Evolutionary conservation across 2,113 vertebrate species (phyloP).

Genomic region (Sardina pilchardus): DNA sequence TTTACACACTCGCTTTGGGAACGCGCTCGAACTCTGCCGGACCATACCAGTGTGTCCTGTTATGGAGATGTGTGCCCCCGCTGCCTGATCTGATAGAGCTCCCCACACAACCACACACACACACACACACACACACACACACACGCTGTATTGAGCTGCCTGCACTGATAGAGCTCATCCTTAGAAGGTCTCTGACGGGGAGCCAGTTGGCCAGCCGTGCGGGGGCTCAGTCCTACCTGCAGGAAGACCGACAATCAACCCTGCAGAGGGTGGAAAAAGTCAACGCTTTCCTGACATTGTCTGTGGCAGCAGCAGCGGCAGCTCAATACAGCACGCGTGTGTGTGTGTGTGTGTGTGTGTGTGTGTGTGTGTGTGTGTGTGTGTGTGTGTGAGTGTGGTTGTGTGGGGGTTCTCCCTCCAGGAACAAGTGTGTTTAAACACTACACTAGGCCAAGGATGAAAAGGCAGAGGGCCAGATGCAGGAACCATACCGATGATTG

Average conservation of each 20-base stretch:
- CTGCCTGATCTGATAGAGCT: background rate
- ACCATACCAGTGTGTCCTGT: background rate
- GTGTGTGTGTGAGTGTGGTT: background rate
- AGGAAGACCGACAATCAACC: background rate
- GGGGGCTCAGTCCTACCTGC: background rate
- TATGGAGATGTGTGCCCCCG: background rate
- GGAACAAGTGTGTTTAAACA: background rate
- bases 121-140: too few relatives aligned
- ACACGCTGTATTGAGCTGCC: too few relatives aligned
- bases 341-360: slow-evolving; percentile 3
- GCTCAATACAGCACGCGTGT: background rate
- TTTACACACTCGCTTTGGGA: background rate
- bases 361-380: background rate
- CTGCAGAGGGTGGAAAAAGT: background rate
- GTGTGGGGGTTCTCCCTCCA: background rate
- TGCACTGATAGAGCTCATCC: background rate
- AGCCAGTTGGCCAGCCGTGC: background rate
- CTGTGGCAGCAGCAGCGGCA: background rate
- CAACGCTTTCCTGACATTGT: background rate
- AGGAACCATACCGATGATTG: background rate
- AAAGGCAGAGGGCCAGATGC: background rate
- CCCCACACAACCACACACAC: too few relatives aligned
- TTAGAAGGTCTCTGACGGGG: background rate
- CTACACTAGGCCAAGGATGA: slow-evolving; percentile 1
- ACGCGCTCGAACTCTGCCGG: background rate